Evolutionary conservation across 2,888 invertebrate genomes (phyloP).

Genomic region (Gastracanthus pulcherrimus): DNA sequence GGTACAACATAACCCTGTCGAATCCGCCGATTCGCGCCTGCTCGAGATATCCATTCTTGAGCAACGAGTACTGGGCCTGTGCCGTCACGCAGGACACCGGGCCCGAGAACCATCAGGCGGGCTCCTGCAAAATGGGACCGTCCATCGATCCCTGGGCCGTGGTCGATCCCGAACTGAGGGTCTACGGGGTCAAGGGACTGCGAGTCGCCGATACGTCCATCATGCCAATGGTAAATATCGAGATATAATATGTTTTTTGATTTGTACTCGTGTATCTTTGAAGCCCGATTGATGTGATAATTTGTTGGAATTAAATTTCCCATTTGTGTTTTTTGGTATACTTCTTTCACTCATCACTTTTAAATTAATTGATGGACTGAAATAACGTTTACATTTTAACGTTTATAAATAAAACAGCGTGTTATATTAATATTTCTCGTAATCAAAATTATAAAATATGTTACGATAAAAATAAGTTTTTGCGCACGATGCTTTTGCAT

Average conservation of each 20-base stretch:
- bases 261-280: no score
- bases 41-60: slow-evolving; percentile 75
- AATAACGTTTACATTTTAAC: no score
- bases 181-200: slow-evolving; percentile 82
- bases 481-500: background rate
- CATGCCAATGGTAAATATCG: slow-evolving; percentile 79
- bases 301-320: no score
- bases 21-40: slow-evolving; percentile 67
- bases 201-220: slow-evolving; percentile 82
- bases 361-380: no score
- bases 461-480: background rate
- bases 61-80: slow-evolving; percentile 88
- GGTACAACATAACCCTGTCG: slow-evolving; percentile 68
- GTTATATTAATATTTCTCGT: no score
- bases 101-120: slow-evolving; percentile 90
- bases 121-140: slow-evolving; percentile 91
- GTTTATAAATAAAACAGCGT: no score
- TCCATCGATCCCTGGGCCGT: slow-evolving; percentile 85
- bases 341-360: no score
- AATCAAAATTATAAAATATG: no score
- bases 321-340: no score
- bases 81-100: slow-evolving; percentile 85
- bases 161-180: slow-evolving; percentile 84
- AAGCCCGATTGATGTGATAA: no score
- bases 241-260: background rate